Conservation (phyloP, 2,888 invertebrate species). For the Archaeoteleia sp. region DNA sequence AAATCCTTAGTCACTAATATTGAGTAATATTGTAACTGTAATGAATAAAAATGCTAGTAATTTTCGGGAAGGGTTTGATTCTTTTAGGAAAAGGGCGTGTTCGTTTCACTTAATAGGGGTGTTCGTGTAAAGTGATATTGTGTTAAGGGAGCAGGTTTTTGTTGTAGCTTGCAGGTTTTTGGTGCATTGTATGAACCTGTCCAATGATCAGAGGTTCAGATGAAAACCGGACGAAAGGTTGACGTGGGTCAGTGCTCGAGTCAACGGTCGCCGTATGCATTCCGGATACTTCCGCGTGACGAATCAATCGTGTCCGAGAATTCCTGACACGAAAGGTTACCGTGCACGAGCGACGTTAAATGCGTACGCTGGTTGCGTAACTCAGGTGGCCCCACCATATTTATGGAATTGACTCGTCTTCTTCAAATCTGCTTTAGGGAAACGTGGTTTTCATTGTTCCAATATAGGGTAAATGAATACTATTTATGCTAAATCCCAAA, state of each 20-base stretch:
- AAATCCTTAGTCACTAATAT: no score
- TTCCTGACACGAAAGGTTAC: conserved; percentile 49
- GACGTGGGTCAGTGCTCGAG: conserved; percentile 62
- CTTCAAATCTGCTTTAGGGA: no score
- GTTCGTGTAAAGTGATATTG: conserved; percentile 62
- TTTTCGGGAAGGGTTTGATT: conserved; percentile 1
- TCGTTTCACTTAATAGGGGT: conserved; percentile 42
- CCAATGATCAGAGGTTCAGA: conserved; percentile 70
- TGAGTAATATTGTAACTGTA: no score
- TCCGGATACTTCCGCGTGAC: conserved; percentile 48
- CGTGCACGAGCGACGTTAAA: conserved; percentile 50
- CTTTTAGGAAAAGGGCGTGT: conserved; percentile 49
- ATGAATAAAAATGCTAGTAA: no score
- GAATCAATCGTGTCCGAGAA: conserved; percentile 55
- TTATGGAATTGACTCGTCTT: no score
- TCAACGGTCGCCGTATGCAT: conserved; percentile 63
- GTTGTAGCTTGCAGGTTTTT: no score
- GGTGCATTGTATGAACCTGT: conserved; percentile 66
- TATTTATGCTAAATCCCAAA: no score
- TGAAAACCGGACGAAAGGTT: conserved; percentile 63
- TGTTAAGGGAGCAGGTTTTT: conserved; percentile 60
- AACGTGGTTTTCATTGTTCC: no score
- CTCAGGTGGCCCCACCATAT: conserved; percentile 33
- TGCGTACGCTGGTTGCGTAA: conserved; percentile 32
- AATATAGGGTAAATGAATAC: no score